A percentile compares a stretch with the other conserved stretches of the same genome.
Conservation (phyloP, 2,113 vertebrate genomes). For the Xenotilapia caudafasciata region DNA sequence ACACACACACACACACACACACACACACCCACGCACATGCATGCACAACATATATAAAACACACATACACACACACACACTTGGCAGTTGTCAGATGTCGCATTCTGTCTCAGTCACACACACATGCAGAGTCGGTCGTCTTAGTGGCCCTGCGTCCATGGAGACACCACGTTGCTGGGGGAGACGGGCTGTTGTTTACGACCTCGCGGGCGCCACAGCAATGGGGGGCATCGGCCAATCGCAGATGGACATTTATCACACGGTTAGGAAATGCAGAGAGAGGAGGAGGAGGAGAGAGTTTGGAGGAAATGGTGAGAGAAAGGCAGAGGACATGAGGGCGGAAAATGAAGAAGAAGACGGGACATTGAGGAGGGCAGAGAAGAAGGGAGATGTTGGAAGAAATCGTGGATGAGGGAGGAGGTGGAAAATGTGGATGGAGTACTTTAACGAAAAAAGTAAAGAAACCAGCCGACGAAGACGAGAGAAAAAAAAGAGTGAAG, state of each 20-base stretch:
- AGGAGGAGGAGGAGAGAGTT: background rate
- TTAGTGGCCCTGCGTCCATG: conserved; percentile 57
- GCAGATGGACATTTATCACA: conserved; percentile 69
- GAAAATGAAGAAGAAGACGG: background rate
- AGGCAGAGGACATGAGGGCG: background rate
- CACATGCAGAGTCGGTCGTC: conserved; percentile 46
- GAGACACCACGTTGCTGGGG: conserved; percentile 65
- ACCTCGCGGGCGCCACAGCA: conserved; percentile 54
- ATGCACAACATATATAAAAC: background rate
- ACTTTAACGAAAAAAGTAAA: background rate
- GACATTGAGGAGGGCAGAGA: background rate
- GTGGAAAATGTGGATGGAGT: background rate
- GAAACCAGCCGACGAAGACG: background rate
- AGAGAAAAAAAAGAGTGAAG: background rate
- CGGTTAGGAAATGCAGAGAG: conserved; percentile 21
- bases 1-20: background rate
- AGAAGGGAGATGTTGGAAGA: background rate
- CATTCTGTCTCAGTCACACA: conserved; percentile 34
- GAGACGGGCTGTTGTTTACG: conserved; percentile 68
- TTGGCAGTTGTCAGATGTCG: conserved; percentile 40
- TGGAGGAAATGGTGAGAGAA: background rate
- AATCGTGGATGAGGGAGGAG: background rate
- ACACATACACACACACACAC: conserved; percentile 17
- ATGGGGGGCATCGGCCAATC: conserved; percentile 64
- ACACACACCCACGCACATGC: background rate